A percentile compares a stretch with the other conserved stretches of the same genome.
These are phyloP conservation scores for Euphydryas editha DNA, from an alignment of 2,888 invertebrate genomes.

Conservation along the genomic window DNA sequence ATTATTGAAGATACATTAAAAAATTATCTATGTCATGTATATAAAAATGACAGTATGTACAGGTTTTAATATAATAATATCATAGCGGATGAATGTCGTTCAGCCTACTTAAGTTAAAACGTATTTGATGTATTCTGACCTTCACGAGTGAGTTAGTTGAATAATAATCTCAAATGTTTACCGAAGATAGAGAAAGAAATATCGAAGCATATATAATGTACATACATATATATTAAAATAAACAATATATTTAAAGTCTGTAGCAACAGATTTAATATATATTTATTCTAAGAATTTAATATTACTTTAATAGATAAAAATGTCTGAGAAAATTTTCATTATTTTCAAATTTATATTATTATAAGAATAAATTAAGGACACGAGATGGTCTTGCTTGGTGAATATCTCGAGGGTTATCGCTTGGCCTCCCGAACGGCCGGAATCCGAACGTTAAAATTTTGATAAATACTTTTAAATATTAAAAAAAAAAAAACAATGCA, in stretches of 20 bases:
- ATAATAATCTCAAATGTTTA: slow-evolving; percentile 19
- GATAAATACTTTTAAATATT: slow-evolving; percentile 48
- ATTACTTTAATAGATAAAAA: neutral
- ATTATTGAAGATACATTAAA: neutral
- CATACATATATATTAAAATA: neutral
- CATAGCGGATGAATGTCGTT: slow-evolving; percentile 44
- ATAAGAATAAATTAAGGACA: slow-evolving; percentile 36
- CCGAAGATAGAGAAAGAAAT: slow-evolving; percentile 24
- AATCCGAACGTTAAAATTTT: slow-evolving; percentile 42
- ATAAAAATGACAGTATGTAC: neutral
- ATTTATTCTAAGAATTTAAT: neutral
- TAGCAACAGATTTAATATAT: neutral
- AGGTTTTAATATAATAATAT: slow-evolving; percentile 48
- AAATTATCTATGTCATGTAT: neutral
- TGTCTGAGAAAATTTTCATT: slow-evolving; percentile 5
- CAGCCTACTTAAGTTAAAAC: slow-evolving; percentile 51
- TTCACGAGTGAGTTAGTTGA: slow-evolving; percentile 49
- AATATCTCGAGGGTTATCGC: slow-evolving; percentile 43
- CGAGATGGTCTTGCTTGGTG: slow-evolving; percentile 39
- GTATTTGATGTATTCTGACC: slow-evolving; percentile 59
- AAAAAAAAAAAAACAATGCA: slow-evolving; percentile 68
- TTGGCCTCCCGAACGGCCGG: slow-evolving; percentile 40
- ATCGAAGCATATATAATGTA: neutral
- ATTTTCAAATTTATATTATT: slow-evolving; percentile 17
- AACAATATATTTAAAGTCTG: neutral